These are phyloP conservation scores for Ephialtes manifestator DNA, from an alignment of 2,888 invertebrate genomes.

Conservation along the genomic window DNA sequence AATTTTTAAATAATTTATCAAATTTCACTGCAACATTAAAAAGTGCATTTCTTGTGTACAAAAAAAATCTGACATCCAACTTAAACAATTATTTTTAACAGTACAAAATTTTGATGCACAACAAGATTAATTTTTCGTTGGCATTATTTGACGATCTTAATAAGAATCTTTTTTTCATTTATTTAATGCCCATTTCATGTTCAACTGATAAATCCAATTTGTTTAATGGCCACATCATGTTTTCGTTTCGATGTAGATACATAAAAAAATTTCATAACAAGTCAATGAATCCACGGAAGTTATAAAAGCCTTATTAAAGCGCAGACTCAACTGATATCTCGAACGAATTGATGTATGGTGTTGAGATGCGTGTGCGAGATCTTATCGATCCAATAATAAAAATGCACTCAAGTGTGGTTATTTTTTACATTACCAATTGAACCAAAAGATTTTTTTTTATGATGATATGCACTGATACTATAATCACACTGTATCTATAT, in stretches of 20 bases:
- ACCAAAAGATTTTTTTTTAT: background rate
- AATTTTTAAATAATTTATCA: no score
- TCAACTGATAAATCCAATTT: background rate
- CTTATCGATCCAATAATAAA: background rate
- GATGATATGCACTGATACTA: background rate
- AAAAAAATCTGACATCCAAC: background rate
- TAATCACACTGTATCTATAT: background rate
- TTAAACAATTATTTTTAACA: no score
- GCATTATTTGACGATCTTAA: no score
- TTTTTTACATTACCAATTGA: background rate
- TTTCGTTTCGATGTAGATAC: background rate
- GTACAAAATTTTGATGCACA: no score
- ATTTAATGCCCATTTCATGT: background rate
- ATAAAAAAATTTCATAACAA: background rate
- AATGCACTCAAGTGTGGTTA: background rate
- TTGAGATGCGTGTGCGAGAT: background rate
- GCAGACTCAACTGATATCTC: background rate
- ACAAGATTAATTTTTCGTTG: no score
- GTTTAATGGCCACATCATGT: background rate
- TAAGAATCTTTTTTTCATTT: no score
- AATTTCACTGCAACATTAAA: no score
- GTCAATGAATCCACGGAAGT: background rate
- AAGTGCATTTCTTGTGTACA: no score
- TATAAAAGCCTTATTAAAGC: background rate
- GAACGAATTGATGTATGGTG: background rate